phyloP scores from a whole-genome alignment of 2,113 vertebrate genomes.

The Clinocottus analis region DNA sequence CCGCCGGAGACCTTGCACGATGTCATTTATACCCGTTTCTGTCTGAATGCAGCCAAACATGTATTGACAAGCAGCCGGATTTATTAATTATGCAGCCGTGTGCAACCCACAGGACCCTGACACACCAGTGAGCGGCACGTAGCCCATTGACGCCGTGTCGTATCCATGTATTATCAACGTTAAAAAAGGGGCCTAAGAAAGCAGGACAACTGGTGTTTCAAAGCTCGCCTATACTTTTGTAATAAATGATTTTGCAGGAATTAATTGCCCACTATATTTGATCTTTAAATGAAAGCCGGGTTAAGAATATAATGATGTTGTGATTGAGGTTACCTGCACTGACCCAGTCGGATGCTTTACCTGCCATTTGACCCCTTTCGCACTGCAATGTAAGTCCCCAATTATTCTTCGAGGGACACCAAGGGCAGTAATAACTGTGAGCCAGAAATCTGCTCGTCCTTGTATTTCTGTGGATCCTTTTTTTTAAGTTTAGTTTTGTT shows the following conservation, averaged over 20 bases:
- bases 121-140: constrained; percentile 7
- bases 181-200: constrained; percentile 25
- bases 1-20: constrained; percentile 24
- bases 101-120: constrained; percentile 29
- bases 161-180: constrained; percentile 20
- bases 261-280: constrained; percentile 25
- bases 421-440: constrained; percentile 8
- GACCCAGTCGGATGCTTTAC: constrained; percentile 16
- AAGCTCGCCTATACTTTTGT: neutral
- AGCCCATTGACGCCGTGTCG: constrained; percentile 1
- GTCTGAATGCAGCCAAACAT: constrained; percentile 12
- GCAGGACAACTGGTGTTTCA: constrained; percentile 26
- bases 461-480: constrained; percentile 16
- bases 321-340: constrained; percentile 31
- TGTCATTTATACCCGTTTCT: constrained; percentile 17
- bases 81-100: constrained; percentile 14
- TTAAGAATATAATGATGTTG: constrained; percentile 11
- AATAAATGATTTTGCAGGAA: constrained; percentile 13
- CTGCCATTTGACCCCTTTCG: constrained; percentile 27
- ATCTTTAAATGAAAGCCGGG: constrained; percentile 32
- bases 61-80: constrained; percentile 15
- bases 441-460: constrained; percentile 30
- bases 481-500: neutral
- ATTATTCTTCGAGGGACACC: constrained; percentile 29
- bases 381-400: neutral